Evolutionary conservation across 2,797 vertebrate species (phyloP).

Genomic region (Neosilurus hyrtlii): DNA sequence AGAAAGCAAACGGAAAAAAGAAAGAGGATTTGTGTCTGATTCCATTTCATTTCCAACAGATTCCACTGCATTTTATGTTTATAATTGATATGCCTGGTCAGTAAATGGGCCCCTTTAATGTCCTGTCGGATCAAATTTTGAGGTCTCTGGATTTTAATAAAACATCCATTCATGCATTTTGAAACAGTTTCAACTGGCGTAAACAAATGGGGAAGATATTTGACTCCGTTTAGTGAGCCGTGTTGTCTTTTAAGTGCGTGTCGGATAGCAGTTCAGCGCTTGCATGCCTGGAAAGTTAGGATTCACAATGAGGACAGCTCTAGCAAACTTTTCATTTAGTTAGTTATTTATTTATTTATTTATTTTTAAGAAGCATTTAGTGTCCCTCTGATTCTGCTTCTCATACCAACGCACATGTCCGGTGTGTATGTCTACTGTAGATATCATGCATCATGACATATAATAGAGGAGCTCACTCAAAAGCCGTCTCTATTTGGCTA

Average conservation of each 20-base stretch:
- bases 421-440: no score
- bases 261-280: not conserved
- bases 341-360: no score
- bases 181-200: not conserved
- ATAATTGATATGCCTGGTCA: no score
- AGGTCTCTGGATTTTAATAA: not conserved
- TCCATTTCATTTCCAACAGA: no score
- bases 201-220: not conserved
- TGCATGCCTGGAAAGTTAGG: not conserved
- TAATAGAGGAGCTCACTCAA: slow-evolving; percentile 24
- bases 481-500: slow-evolving; percentile 41
- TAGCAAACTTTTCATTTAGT: not conserved
- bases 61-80: no score
- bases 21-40: no score
- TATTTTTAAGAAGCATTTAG: not conserved
- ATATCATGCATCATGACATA: not conserved
- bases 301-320: not conserved
- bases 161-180: not conserved
- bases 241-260: slow-evolving; percentile 10
- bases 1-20: no score
- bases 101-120: not conserved
- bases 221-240: not conserved
- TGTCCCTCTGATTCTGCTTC: not conserved
- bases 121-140: not conserved
- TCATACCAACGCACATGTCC: not conserved